Conservation (phyloP, 2,888 invertebrate species). For the Mythimna loreyi region DNA sequence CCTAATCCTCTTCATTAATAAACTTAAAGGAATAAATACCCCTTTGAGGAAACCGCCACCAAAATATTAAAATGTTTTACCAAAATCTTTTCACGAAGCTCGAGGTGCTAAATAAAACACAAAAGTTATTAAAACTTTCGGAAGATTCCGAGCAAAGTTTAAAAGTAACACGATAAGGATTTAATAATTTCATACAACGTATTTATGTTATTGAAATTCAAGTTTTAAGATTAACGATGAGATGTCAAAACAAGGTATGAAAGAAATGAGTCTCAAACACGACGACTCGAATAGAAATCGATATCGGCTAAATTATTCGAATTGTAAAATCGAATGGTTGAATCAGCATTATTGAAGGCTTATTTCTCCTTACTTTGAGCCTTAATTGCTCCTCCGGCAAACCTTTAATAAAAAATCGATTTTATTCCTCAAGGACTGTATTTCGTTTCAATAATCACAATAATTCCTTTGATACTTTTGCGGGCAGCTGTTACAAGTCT, state of each 20-base stretch:
- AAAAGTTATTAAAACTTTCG: constrained; percentile 64
- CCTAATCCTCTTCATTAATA: constrained; percentile 55
- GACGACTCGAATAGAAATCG: constrained; percentile 36
- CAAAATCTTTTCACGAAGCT: constrained; percentile 52
- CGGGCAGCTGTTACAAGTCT: constrained; percentile 68
- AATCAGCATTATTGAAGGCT: constrained; percentile 60
- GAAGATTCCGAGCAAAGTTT: constrained; percentile 48
- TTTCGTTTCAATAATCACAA: constrained; percentile 66
- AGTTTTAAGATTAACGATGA: constrained; percentile 34
- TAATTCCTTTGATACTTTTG: constrained; percentile 63
- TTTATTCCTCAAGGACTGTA: constrained; percentile 31
- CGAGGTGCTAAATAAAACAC: constrained; percentile 62
- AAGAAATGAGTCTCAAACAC: constrained; percentile 12
- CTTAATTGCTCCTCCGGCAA: constrained; percentile 61
- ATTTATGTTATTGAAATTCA: constrained; percentile 59
- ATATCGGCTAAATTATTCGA: constrained; percentile 49
- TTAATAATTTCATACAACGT: constrained; percentile 53
- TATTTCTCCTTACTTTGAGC: constrained; percentile 57
- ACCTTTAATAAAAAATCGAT: constrained; percentile 59
- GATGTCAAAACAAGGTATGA: constrained; percentile 27
- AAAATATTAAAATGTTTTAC: constrained; percentile 55
- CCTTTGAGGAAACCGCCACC: constrained; percentile 41
- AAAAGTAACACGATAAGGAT: constrained; percentile 51
- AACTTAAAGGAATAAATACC: constrained; percentile 55
- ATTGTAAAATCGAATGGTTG: constrained; percentile 49